Evolutionary conservation across 2,888 invertebrate species (phyloP), one percentile per base, ranked within the genome.

Genomic region (Leptogaster cylindrica): DNA sequence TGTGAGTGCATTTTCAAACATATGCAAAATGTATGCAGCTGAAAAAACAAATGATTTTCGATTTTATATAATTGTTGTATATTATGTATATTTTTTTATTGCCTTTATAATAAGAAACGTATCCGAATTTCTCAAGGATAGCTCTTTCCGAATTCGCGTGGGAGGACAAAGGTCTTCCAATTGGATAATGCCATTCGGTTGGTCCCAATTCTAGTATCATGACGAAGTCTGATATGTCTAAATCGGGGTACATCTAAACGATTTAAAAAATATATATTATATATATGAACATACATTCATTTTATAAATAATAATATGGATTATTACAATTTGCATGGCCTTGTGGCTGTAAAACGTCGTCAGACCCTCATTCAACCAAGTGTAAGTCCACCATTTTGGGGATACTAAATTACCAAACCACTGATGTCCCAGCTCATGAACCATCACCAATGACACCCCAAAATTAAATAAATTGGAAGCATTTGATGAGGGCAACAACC

Each of bases 381-480:
- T 87, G 86, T 44, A 83, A 73, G 73, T 81, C 84, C 84, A 91
- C 83, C 89, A 90, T 20, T 83, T 78, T 0, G 88, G 87, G 0
- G 89, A 86, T 0, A 92, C 88, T 72, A 89, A 83, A 75, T 91
- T 88, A 0, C 92, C 92, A 74, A 92, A 91, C 92, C 92, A 92
- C 83, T 88, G 88, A 77, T 94, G 93, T 0, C 83, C 81, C 64
- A 86, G 85, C 74, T 87, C 87, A 72, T 87, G 87, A 51, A 82
- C 82, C 44, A 86, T 84, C 3, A 88, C 86, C 74, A 83, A 83
- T 16, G 87, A 88, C 3, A 89, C 14, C 10, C 39, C 20, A 1
- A 23, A 3, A 10, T 36, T 31, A 3, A 25, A 36, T 2, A 31
- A 20, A 12, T 23, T 23, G 4, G 48, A 48, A 2, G 20, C n/a